Conservation (phyloP, 1,140 invertebrate genomes). For the Lordiphosa stackelbergi region DNA sequence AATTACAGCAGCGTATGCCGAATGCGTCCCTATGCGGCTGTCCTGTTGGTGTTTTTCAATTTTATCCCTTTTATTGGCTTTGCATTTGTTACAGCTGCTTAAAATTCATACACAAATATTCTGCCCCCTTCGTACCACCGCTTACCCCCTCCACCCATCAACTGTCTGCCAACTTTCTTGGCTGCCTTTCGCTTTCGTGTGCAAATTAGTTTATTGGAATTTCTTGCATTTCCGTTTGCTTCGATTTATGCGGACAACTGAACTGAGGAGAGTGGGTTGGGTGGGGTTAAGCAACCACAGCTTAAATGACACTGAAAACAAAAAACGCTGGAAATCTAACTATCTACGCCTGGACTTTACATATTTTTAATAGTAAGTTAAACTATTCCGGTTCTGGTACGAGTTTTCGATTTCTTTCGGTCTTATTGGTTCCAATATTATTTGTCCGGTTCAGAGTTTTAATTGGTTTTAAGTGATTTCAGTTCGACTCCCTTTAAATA, state of each 20-base stretch:
- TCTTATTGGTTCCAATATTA: too few species aligned
- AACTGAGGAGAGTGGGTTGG: background rate
- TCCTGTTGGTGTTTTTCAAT: constrained; percentile 45
- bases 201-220: constrained; percentile 77
- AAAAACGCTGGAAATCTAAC: too few species aligned
- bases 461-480: too few species aligned
- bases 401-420: too few species aligned
- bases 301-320: too few species aligned
- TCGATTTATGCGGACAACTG: constrained; percentile 16
- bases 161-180: constrained; percentile 44
- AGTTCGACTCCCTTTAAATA: too few species aligned
- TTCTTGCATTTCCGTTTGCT: constrained; percentile 56
- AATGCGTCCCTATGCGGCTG: constrained; percentile 21
- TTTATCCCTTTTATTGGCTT: constrained; percentile 72
- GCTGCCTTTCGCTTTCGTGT: constrained; percentile 49
- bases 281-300: too few species aligned
- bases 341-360: too few species aligned
- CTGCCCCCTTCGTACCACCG: background rate
- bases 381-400: too few species aligned
- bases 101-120: constrained; percentile 70
- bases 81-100: constrained; percentile 66
- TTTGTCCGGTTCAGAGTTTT: too few species aligned
- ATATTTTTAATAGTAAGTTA: too few species aligned
- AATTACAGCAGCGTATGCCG: constrained; percentile 41
- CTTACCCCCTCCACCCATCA: constrained; percentile 9